These are phyloP conservation scores for Danio kyathit DNA, from an alignment of 2,797 vertebrate genomes.

Conservation along the genomic window DNA sequence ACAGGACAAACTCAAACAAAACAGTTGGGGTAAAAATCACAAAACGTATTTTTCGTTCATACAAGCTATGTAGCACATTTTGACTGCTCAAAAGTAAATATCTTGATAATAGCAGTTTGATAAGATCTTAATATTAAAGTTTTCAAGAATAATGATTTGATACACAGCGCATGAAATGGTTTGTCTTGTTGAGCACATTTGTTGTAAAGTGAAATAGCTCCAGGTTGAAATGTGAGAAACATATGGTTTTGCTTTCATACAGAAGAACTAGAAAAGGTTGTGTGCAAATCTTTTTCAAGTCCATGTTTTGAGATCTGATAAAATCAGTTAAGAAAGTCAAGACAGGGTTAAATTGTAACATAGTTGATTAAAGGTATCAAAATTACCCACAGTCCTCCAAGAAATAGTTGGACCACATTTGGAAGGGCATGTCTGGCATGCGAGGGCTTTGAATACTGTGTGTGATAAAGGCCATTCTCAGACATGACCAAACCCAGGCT, in stretches of 20 bases:
- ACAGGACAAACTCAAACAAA: no score
- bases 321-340: conserved; percentile 49
- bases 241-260: conserved; percentile 40
- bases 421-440: conserved; percentile 63
- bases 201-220: conserved; percentile 36
- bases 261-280: conserved; percentile 39
- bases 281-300: conserved; percentile 22
- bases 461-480: conserved; percentile 64
- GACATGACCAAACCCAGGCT: conserved; percentile 58
- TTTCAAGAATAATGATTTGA: background rate
- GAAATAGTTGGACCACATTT: conserved; percentile 58
- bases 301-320: conserved; percentile 53
- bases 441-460: conserved; percentile 59
- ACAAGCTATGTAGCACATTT: no score
- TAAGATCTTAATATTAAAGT: background rate
- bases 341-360: conserved; percentile 43
- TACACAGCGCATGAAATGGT: background rate
- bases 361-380: conserved; percentile 63
- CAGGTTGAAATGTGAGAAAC: conserved; percentile 35
- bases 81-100: no score
- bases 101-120: no score
- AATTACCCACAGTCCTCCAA: conserved; percentile 53
- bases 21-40: no score
- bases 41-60: no score
- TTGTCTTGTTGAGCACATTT: background rate